Evolutionary conservation across 2,797 vertebrate species (phyloP), one percentile per base, ranked within the genome.

Genomic region (Sebastes taczanowskii): DNA sequence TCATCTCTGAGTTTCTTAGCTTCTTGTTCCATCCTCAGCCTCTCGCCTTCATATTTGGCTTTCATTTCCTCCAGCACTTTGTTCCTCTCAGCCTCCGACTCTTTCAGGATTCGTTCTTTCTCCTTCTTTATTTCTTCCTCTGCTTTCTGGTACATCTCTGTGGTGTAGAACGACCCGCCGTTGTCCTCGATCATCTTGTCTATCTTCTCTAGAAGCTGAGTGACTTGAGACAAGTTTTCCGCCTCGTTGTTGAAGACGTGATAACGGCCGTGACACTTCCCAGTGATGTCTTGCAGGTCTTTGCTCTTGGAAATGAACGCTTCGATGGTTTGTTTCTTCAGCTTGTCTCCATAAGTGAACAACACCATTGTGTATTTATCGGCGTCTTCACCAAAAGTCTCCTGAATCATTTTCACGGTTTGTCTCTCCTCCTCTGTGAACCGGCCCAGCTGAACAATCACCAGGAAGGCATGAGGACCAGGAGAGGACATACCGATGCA

Each of bases 391-490:
- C 72, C 79, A 35, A 81, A 81, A 0, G 11, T 9, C 2, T 9
- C 1, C 29, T 71, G 59, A 52, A 81, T 49, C 65, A 55, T 46
- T 25, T 18, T 25, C 23, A 74, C 78, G 0, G 65, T 29, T 11
- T 70, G 16, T 25, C 1, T 55, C 35, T 81, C 78, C 35, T 81
- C 78, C 18, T 80, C 18, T 32, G 71, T 74, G 64, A 60, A 74
- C 14, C 78, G 3, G 10, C 63, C 56, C 35, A 80, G 11, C 58
- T 62, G 29, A 52, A 80, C 1, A 20, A 80, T 10, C 56, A 74
- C 29, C 32, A 74, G 42, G 71, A 80, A 68, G 60, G 49, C 75
- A 23, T 77, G 66, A 23, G 75, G 76, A 23, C 70, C 70, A 29
- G 77, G 68, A n/a, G 55, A 11, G 3, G 71, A 46, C 18, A 70